Evolutionary conservation across 2,888 invertebrate genomes (phyloP).

Genomic region (Callosobruchus maculatus): DNA sequence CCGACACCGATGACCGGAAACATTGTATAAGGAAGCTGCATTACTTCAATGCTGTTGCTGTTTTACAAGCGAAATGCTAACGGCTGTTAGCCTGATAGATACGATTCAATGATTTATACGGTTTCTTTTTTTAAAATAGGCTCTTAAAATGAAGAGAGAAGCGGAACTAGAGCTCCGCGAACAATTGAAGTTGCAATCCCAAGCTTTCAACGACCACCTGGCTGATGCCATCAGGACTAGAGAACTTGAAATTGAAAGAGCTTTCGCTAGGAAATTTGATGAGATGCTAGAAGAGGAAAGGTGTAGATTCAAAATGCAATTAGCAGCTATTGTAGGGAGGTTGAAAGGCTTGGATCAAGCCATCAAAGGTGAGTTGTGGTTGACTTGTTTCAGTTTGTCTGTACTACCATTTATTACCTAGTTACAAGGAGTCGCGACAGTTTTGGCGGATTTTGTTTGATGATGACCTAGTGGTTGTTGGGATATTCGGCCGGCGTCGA

Average conservation of each 20-base stretch:
- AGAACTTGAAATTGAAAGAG: slow-evolving; percentile 53
- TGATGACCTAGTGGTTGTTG: too few species aligned
- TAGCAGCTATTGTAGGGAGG: slow-evolving; percentile 70
- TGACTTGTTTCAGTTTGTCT: too few species aligned
- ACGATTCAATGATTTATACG: too few species aligned
- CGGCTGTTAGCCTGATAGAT: too few species aligned
- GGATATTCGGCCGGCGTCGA: too few species aligned
- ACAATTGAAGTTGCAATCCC: slow-evolving; percentile 79
- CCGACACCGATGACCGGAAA: too few species aligned
- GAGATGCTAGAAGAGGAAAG: slow-evolving; percentile 67
- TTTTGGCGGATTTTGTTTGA: too few species aligned
- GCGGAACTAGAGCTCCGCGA: slow-evolving; percentile 70
- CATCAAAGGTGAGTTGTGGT: slow-evolving; percentile 64
- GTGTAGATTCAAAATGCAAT: slow-evolving; percentile 64
- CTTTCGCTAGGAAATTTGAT: slow-evolving; percentile 57
- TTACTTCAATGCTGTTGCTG: too few species aligned
- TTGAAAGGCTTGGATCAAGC: slow-evolving; percentile 75
- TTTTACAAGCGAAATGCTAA: too few species aligned
- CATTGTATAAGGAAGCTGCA: too few species aligned
- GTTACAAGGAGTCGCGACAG: too few species aligned
- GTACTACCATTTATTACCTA: too few species aligned
- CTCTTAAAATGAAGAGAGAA: slow-evolving; percentile 61
- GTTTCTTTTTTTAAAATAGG: slow-evolving; percentile 45
- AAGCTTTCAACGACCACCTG: slow-evolving; percentile 80
- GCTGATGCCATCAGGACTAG: slow-evolving; percentile 62